Base-by-base conservation (phyloP, 2,113 vertebrate species). In the Hippocampus barbouri region DNA sequence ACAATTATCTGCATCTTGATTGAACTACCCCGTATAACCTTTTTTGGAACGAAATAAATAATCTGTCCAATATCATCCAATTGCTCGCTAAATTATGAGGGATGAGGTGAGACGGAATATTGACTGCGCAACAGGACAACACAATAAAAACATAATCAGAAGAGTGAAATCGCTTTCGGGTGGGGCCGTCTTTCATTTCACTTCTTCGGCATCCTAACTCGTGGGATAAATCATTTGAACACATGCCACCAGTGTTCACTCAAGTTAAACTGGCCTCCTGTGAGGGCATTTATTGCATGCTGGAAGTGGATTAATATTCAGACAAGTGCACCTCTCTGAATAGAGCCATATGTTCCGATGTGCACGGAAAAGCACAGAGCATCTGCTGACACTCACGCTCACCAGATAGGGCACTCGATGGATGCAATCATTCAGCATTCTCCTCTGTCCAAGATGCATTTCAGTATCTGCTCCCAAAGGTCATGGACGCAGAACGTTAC, bases 301-400 rank as follows among this genome's bases (percentile, higher is more conserved):
- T 77, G 60, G 63, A 74, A 71, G 11, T 69, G 62, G 68, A 83
- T 85, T 85, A 86, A 76, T 87, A 91, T 89, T 86, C 83, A 78
- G 71, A 79, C 62, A 75, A 77, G 71, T 68, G 62, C 59, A 71
- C 66, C 51, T 72, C 47, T 74, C 76, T 71, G 70, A 54, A 77
- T 84, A 25, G 66, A 71, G 70, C 85, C 85, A 76, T 88, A 78
- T 86, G 83, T 85, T 83, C 81, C 41, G 70, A 49, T 68, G 73
- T 79, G 80, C 63, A 65, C 47, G 72, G 69, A 53, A 74, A 70
- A 61, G 69, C 57, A 30, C 54, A 2, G 63, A 79, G 74, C 75
- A 84, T 86, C 78, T 80, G 82, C 66, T 76, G 70, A 66, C 71
- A 76, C 60, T 54, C 65, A 64, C 68, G 66, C 62, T 70, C 10